phyloP scores from a whole-genome alignment of 2,888 invertebrate genomes.

The Ramazzottius varieornatus region DNA sequence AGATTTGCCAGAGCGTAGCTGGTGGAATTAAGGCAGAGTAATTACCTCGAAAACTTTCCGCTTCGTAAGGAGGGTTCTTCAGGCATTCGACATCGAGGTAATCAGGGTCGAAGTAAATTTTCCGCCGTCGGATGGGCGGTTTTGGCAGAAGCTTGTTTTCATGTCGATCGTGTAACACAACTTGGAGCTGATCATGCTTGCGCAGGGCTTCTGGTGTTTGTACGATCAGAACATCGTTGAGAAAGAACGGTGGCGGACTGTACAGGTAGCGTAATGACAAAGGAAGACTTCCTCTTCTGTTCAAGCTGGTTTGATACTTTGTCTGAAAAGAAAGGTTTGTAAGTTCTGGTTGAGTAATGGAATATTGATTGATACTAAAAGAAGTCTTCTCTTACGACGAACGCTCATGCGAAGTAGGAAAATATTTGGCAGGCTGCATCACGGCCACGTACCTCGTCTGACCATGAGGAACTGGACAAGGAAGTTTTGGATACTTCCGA shows the following conservation, averaged over 20 bases:
- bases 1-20: too few species aligned
- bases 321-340: too few species aligned
- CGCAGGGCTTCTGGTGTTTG: neutral
- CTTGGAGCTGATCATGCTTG: neutral
- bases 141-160: neutral
- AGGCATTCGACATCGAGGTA: neutral
- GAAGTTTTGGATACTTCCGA: too few species aligned
- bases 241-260: slow-evolving; percentile 3
- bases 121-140: neutral
- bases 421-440: too few species aligned
- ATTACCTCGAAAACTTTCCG: neutral
- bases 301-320: too few species aligned
- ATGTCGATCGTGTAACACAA: neutral
- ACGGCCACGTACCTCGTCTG: too few species aligned
- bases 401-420: too few species aligned
- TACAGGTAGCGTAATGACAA: neutral
- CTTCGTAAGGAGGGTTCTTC: neutral
- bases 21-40: too few species aligned
- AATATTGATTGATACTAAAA: too few species aligned
- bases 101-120: neutral
- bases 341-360: too few species aligned
- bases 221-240: neutral
- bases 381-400: too few species aligned
- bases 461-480: too few species aligned
- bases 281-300: neutral